Evolutionary conservation across 2,797 vertebrate genomes (phyloP), one percentile per base, ranked within the genome.

Genomic region (Pseudotriccus pelzelni): DNA sequence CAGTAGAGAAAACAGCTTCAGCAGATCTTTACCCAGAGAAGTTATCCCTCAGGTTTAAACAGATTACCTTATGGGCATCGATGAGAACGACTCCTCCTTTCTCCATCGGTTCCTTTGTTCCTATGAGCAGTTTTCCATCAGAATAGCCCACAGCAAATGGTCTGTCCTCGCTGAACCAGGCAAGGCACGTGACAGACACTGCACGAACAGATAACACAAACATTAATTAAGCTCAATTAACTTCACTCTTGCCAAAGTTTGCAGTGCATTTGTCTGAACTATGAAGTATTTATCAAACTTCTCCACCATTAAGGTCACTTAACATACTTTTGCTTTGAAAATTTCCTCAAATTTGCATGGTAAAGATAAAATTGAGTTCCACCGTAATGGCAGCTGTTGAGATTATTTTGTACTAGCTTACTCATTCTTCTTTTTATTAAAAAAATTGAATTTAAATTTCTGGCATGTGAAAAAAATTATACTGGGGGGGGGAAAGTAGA

Each of bases 121-220:
- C 99, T 59, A 99, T 98, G 79, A 99, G 97, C 84, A 99, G 97
- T 94, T 99, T 99, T 30, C 99, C 99, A 94, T 99, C 99, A 41
- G 99, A 98, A 87, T 99, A 99, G 80, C 99, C 99, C 43, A 99
- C 98, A 36, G 99, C 99, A 95, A 99, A 99, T 1, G 99, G 98
- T 91, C 97, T 98, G 94, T 99, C 99, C 95, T 99, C 99, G 59
- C 99, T 99, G 98, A 98, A 99, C 99, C 99, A 99, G 46, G 99
- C 99, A 13, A 99, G 97, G 88, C 98, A 98, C 9, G 98, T 98
- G 66, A 98, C 97, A 69, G 98, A 98, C 37, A 98, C 98, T 98
- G 62, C 0, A 0, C 14, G 28, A 79, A 72, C 19, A 82, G 46
- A 73, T 6, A 83, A 76, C 41, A 87, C 69, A 79, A 32, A 84